phyloP scores from a whole-genome alignment of 2,113 vertebrate species.

The Oryctolagus cuniculus region DNA sequence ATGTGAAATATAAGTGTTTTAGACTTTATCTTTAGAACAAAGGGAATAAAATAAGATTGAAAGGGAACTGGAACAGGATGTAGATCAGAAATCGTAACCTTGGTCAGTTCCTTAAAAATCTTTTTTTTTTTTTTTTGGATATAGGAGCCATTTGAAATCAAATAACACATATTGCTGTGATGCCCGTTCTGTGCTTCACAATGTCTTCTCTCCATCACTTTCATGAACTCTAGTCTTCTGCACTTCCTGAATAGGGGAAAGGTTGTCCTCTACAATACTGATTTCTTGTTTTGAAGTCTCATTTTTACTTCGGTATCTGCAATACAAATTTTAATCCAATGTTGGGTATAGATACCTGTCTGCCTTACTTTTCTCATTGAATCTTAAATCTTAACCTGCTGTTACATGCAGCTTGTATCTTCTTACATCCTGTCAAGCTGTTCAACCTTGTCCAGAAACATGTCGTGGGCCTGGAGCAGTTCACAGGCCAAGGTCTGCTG shows the following conservation, averaged over 20 bases:
- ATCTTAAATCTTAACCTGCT: neutral
- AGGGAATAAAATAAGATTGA: neutral
- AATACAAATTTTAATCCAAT: neutral
- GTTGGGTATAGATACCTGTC: neutral
- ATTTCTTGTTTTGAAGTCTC: neutral
- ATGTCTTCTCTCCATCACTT: neutral
- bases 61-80: neutral
- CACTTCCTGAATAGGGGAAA: neutral
- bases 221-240: neutral
- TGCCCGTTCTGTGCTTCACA: neutral
- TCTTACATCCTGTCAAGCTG: neutral
- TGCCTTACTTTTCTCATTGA: neutral
- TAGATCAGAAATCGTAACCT: neutral
- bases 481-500: neutral
- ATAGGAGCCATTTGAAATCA: neutral
- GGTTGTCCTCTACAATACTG: rapidly evolving
- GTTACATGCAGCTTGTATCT: neutral
- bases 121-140: neutral
- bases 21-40: too few species aligned
- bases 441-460: neutral
- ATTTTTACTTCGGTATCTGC: neutral
- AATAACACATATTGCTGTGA: neutral
- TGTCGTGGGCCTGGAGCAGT: neutral
- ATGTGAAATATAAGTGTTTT: neutral
- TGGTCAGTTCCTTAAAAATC: neutral